These are phyloP conservation scores for Corythornis madagascariensis DNA, from an alignment of 2,113 vertebrate species.

Conservation along the genomic window DNA sequence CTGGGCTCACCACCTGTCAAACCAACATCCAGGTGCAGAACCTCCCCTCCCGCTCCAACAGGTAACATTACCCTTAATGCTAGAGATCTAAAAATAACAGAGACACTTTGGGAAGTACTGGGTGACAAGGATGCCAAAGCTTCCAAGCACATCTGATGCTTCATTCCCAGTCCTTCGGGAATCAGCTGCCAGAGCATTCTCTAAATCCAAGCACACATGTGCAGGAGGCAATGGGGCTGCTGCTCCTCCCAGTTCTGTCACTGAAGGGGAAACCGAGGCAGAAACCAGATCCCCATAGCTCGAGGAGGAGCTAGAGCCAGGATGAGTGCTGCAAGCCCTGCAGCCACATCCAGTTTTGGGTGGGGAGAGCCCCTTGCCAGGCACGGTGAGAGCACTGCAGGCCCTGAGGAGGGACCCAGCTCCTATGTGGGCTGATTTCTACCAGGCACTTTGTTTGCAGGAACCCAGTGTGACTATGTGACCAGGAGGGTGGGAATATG, in stretches of 20 bases:
- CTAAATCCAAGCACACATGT: neutral
- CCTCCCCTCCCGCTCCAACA: neutral
- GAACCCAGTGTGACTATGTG: neutral
- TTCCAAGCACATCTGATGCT: neutral
- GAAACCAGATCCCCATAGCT: neutral
- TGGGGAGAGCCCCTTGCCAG: neutral
- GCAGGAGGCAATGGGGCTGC: neutral
- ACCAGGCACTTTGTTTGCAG: slow-evolving; percentile 57
- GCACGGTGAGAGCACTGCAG: neutral
- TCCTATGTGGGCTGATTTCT: neutral
- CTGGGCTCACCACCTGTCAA: neutral
- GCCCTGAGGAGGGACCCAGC: neutral
- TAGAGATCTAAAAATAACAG: neutral
- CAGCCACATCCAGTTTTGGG: rapidly evolving
- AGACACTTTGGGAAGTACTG: neutral
- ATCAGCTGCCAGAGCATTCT: neutral
- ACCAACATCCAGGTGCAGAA: neutral
- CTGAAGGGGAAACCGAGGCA: slow-evolving; percentile 12
- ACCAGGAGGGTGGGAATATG: neutral
- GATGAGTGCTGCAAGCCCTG: neutral
- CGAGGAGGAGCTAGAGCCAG: neutral
- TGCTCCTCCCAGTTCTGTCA: neutral
- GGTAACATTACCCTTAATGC: neutral
- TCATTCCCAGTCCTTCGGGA: neutral
- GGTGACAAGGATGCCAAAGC: neutral